These are phyloP conservation scores for Pseudomugil tenellus DNA, from an alignment of 2,797 vertebrate species.

Conservation along the genomic window DNA sequence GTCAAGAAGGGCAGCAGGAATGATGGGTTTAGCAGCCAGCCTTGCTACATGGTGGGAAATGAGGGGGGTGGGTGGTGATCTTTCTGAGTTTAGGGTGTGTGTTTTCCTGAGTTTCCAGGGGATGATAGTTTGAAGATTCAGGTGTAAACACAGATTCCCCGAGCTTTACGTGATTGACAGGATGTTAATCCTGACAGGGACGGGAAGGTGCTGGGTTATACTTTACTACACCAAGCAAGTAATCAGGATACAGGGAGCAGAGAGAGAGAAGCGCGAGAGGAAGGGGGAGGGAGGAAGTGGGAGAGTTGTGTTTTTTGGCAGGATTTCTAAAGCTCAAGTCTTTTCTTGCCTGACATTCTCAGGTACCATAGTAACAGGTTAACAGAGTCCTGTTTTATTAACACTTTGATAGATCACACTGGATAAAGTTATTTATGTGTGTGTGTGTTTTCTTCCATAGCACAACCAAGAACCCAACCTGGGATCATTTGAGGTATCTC, in stretches of 20 bases:
- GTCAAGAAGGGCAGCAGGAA: conserved; percentile 54
- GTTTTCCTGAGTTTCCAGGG: background rate
- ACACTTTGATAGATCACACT: conserved; percentile 29
- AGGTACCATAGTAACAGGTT: conserved; percentile 80
- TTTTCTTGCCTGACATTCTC: conserved; percentile 82
- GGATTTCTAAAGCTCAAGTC: conserved; percentile 53
- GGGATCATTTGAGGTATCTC: background rate
- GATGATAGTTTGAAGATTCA: conserved; percentile 3
- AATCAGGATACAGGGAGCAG: conserved; percentile 34
- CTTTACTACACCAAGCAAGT: conserved; percentile 4
- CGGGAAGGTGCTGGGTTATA: conserved; percentile 37
- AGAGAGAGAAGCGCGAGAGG: conserved; percentile 45
- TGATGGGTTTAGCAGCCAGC: conserved; percentile 52
- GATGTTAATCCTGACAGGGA: conserved; percentile 2
- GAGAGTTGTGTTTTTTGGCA: conserved; percentile 63
- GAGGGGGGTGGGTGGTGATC: conserved; percentile 26
- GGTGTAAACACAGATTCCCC: background rate
- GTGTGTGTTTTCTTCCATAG: conserved; percentile 8
- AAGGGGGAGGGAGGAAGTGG: conserved; percentile 54
- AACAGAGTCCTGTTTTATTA: conserved; percentile 49
- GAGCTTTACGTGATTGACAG: background rate
- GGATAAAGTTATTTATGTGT: background rate
- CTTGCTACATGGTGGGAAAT: conserved; percentile 41
- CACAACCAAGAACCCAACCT: background rate
- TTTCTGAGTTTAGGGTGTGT: conserved; percentile 20